Conservation (phyloP, 2,888 invertebrate species). For the Lepidocyrtinus sp. region DNA sequence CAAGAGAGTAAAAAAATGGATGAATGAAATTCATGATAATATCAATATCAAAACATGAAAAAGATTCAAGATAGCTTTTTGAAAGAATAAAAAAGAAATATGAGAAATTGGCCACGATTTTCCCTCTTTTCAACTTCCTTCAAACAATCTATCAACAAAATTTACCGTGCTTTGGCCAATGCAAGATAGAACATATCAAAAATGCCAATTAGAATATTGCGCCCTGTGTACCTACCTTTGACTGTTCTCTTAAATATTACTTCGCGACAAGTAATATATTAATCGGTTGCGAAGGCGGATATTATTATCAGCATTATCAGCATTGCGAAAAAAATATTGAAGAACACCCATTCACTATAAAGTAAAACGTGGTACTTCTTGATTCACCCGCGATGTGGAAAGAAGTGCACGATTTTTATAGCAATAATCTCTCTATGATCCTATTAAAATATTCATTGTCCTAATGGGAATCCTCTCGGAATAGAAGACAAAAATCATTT, state of each 20-base stretch:
- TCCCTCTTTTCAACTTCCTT: constrained; percentile 37
- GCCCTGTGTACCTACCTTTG: too few species aligned
- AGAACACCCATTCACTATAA: constrained; percentile 16
- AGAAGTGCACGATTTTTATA: constrained; percentile 54
- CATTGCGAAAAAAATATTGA: too few species aligned
- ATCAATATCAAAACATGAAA: too few species aligned
- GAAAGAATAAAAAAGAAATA: constrained; percentile 45
- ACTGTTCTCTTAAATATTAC: too few species aligned
- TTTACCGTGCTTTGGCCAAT: too few species aligned
- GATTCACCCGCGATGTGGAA: constrained; percentile 44
- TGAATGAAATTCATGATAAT: constrained; percentile 38
- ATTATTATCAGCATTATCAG: too few species aligned
- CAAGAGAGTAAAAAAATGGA: too few species aligned
- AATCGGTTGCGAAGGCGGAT: constrained; percentile 47
- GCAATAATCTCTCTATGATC: constrained; percentile 45
- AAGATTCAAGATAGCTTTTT: constrained; percentile 42
- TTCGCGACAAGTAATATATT: constrained; percentile 31
- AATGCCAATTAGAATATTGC: too few species aligned
- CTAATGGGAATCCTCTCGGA: constrained; percentile 7
- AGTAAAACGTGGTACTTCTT: too few species aligned
- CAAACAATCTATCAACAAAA: constrained; percentile 44
- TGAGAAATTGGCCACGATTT: constrained; percentile 55
- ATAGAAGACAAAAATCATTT: constrained; percentile 23
- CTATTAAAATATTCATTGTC: constrained; percentile 41
- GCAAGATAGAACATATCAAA: neutral